These are phyloP conservation scores for Horisme vitalbata DNA, from an alignment of 2,888 invertebrate genomes.

Conservation along the genomic window DNA sequence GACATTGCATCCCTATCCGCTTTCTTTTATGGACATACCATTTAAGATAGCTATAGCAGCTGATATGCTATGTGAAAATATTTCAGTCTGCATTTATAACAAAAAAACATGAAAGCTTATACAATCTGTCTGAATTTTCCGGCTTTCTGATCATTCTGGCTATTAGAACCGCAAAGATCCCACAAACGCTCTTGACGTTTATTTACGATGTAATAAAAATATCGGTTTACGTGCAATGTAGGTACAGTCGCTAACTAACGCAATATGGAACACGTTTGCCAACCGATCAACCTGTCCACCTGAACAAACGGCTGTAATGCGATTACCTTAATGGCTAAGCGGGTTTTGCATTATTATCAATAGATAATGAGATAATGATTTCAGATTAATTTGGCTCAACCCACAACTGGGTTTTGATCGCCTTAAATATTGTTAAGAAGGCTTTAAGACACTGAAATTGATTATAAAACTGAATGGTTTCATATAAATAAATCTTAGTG, in stretches of 20 bases:
- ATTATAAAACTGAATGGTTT: too few relatives aligned
- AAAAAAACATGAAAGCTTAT: too few relatives aligned
- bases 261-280: conserved; percentile 7
- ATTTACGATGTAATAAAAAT: conserved; percentile 54
- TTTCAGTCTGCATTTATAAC: too few relatives aligned
- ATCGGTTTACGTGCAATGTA: conserved; percentile 36
- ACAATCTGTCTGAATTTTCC: not conserved
- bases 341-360: not conserved
- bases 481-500: too few relatives aligned
- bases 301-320: not conserved
- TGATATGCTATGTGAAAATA: too few relatives aligned
- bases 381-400: not conserved
- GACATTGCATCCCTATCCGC: too few relatives aligned
- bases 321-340: not conserved
- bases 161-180: conserved; percentile 29
- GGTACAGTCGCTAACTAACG: conserved; percentile 20
- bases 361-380: not conserved
- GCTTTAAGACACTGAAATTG: too few relatives aligned
- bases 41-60: too few relatives aligned
- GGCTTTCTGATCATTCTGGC: not conserved
- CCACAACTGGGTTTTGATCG: too few relatives aligned
- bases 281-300: conserved; percentile 2
- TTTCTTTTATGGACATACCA: too few relatives aligned
- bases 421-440: too few relatives aligned
- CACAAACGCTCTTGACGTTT: conserved; percentile 38